Evolutionary conservation across 1,140 invertebrate species (phyloP), one percentile per base, ranked within the genome.

Genomic region (Drosophila sp.): DNA sequence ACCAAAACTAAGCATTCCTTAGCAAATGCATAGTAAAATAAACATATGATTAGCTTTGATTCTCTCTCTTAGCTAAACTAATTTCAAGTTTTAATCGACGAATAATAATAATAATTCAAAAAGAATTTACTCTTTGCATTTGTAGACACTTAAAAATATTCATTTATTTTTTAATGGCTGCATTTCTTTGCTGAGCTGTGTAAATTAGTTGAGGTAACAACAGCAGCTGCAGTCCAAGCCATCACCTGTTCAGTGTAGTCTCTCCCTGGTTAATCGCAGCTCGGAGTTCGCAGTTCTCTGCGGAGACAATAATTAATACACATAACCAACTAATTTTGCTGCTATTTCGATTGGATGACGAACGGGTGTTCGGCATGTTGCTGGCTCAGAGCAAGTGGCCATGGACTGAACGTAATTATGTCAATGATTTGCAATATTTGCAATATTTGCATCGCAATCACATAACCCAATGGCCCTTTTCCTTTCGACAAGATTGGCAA

Each of bases 361-460:
- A 11, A 34, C 13, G 50, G 13, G 14, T 36, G 32, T 9, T 18
- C 14, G 50, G 50, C 5, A 34, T 53, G 14, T 14, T n/a, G 14
- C 11, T 50, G 54, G 34, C 13, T 11, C 5, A 34, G 36, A 21
- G 43, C 76, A 79, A 76, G 67, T 72, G 48, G 69, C 59, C 74
- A 32, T 58, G 77, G 65, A 59, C 74, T 63, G 74, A 51, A 69
- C 75, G 74, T 86, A 86, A 86, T 86, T 87, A n/a, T n/a, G 69
- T 63, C 75, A 66, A 66, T 87, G 82, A 86, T 87, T 82, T 79
- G 82, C 78, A 54, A 81, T 77, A 69, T 41, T 41, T 21, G 21
- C 21, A 1, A 21, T 83, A 78, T 70, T 77, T 71, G 72, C 43
- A 36, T 70, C n/a, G 69, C 72, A 70, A 7, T 32, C 21, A 66